Evolutionary conservation across 2,888 invertebrate genomes (phyloP), one percentile per base, ranked within the genome.

Genomic region (Auanema freiburgensis): DNA sequence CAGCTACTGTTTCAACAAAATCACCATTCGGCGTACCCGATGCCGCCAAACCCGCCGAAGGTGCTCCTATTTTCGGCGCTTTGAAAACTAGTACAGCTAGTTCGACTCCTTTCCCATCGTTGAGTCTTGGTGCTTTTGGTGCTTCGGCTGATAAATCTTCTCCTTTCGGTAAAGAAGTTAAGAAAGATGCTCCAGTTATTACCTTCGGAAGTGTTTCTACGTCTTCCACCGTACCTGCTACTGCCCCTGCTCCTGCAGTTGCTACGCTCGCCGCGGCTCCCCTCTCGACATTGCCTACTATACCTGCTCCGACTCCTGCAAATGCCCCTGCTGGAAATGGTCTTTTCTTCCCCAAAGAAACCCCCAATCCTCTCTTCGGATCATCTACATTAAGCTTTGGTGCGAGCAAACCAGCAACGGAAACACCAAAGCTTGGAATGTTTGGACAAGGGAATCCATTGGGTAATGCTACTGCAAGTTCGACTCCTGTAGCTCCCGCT

Each of bases 151-250:
- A 16, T 46, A 21, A 16, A 5, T 18, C 16, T 3, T 16, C 46
- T 46, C 46, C 46, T 6, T 21, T 46, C 46, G 16, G 6, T 8
- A 21, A 21, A 6, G 21, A 18, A 18, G 46, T 18, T 6, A 46
- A 46, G 46, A 46, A 21, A 25, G 25, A 12, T n/a, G 41, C 58
- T 1, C 33, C 49, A 12, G 40, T 24, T 21, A 40, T 16, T 2
- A 14, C 23, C 12, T 58, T 58, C 21, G 58, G 58, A n/a, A 25
- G 21, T 16, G 23, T 23, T 53, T 53, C 24, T 46, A 5, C 46
- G 8, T 16, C 46, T 46, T 16, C 46, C 16, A 46, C 25, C 23
- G 52, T 18, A 18, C 16, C 18, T 41, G 42, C 43, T 23, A 12
- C 56, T 18, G n/a, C 16, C 2, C 24, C 49, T n/a, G 12, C 21